These are phyloP conservation scores for Orthonyx spaldingii DNA, from an alignment of 2,113 vertebrate species.

Conservation along the genomic window DNA sequence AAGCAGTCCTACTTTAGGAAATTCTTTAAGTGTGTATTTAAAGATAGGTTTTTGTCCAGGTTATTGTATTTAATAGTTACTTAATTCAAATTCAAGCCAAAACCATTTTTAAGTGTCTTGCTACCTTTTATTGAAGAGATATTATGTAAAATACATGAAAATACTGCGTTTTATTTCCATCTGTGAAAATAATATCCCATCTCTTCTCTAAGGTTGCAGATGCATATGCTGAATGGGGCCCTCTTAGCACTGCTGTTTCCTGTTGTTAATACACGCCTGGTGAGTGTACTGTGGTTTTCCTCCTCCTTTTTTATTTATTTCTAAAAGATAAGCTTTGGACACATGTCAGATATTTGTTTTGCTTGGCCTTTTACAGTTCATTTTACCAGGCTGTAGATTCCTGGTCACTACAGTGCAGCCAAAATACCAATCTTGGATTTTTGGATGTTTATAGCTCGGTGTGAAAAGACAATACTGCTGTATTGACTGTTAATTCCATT, in stretches of 20 bases:
- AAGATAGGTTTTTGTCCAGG: not conserved
- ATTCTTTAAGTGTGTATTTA: not conserved
- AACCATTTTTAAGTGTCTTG: not conserved
- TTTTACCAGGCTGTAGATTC: not conserved
- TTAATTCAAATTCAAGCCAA: not conserved
- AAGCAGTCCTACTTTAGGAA: not conserved
- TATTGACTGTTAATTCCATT: not conserved
- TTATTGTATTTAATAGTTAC: not conserved
- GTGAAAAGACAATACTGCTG: not conserved
- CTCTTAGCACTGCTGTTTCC: conserved; percentile 93
- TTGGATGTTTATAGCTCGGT: not conserved
- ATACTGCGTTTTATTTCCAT: not conserved
- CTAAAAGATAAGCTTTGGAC: not conserved
- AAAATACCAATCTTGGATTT: not conserved
- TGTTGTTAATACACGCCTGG: conserved; percentile 95
- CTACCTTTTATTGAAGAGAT: not conserved
- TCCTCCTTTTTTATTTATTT: not conserved
- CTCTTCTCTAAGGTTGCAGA: conserved; percentile 83
- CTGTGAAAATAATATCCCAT: not conserved
- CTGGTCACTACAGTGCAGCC: not conserved
- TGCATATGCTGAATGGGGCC: conserved; percentile 97
- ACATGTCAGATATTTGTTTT: not conserved
- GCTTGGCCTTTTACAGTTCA: not conserved
- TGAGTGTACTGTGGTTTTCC: conserved; percentile 68
- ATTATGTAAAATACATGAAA: not conserved